These are phyloP conservation scores for Epinotia nisella DNA, from an alignment of 2,888 invertebrate species.

Conservation along the genomic window DNA sequence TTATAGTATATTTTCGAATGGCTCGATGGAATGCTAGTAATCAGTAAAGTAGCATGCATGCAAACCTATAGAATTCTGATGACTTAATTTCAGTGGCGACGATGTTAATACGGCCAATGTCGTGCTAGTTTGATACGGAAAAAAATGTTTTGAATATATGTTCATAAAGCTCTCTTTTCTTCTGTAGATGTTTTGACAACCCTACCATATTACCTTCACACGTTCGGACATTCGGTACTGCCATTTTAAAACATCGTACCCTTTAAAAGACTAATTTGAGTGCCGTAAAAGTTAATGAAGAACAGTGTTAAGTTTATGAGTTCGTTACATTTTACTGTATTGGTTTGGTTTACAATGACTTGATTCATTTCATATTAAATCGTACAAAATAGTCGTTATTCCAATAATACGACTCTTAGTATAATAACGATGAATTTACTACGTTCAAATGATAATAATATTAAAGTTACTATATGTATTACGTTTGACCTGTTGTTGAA, in stretches of 20 bases:
- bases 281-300: constrained; percentile 23
- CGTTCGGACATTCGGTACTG: neutral
- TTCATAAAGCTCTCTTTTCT: neutral
- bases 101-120: neutral
- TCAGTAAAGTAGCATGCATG: constrained; percentile 34
- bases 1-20: neutral
- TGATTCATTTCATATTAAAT: neutral
- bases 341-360: constrained; percentile 1
- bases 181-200: neutral
- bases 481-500: neutral
- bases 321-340: constrained; percentile 9
- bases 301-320: constrained; percentile 16
- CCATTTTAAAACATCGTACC: constrained; percentile 9
- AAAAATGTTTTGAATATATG: neutral
- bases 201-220: neutral
- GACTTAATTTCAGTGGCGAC: constrained; percentile 27
- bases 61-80: constrained; percentile 35
- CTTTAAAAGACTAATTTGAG: constrained; percentile 8
- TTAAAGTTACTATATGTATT: too few species aligned
- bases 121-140: neutral
- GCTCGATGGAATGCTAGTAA: neutral
- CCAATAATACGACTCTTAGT: neutral
- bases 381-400: neutral
- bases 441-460: too few species aligned
- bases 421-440: too few species aligned